These are phyloP conservation scores for Drosophila punjabiensis DNA, from an alignment of 1,140 invertebrate species.

Conservation along the genomic window DNA sequence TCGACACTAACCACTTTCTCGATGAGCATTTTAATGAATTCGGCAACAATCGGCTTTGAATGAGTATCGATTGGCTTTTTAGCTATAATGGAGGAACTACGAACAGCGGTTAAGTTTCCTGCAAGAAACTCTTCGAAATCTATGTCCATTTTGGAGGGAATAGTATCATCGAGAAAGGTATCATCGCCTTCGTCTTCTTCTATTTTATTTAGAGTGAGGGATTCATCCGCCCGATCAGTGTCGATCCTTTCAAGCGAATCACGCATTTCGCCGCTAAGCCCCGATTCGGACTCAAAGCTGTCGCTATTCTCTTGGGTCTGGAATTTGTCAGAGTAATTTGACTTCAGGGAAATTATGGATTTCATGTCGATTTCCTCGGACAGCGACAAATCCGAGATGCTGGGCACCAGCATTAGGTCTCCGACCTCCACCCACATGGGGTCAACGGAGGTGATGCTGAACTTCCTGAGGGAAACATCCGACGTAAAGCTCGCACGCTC, in stretches of 20 bases:
- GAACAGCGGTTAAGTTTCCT: fast-evolving
- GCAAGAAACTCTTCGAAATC: neutral
- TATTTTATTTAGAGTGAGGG: too few species aligned
- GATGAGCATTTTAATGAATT: constrained; percentile 7
- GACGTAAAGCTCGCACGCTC: too few species aligned
- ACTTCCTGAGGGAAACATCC: too few species aligned
- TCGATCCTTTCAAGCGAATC: too few species aligned
- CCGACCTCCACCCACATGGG: neutral
- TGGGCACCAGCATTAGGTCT: constrained; percentile 25
- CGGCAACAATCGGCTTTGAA: neutral
- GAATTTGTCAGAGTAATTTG: fast-evolving
- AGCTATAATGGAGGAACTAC: neutral
- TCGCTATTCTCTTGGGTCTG: neutral
- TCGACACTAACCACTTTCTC: neutral
- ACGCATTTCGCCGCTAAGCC: too few species aligned
- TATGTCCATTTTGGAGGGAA: fast-evolving
- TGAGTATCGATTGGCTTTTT: too few species aligned
- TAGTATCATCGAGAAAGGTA: neutral
- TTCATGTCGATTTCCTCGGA: neutral
- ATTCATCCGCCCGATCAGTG: too few species aligned
- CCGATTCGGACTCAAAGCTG: neutral
- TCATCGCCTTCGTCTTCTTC: too few species aligned
- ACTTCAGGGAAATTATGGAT: fast-evolving
- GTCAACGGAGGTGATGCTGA: neutral
- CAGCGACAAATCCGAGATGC: constrained; percentile 18